Evolutionary conservation across 2,888 invertebrate genomes (phyloP), one percentile per base, ranked within the genome.

Genomic region (Drosophila atripex): DNA sequence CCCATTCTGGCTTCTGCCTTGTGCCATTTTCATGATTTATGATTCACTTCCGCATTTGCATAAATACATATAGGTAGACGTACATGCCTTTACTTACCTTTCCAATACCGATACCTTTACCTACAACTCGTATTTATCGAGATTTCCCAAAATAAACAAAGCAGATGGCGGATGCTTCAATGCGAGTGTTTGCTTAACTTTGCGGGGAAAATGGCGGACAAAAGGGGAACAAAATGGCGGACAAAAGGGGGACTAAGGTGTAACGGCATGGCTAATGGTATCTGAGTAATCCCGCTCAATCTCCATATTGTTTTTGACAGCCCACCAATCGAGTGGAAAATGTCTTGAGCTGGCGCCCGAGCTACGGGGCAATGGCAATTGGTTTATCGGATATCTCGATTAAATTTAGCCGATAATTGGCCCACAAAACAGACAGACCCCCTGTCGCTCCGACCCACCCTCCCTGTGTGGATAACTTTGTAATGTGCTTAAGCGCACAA

Each of bases 281-380:
- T 35, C 55, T 16, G 9, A 32, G 23, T 64, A 54, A 65, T 65
- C 45, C 64, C 25, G n/a, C 32, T 32, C 46, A 61, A 47, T 61
- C 59, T 61, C 64, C 64, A 64, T 53, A 64, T 64, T 64, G 64
- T 38, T 39, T 64, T 38, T 65, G 66, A 65, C 64, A 64, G 53
- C 66, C 66, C 43, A 65, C 65, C 64, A 64, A 64, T 64, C 64
- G 64, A 66, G 64, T 53, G 64, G 66, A 64, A 64, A 64, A 64
- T 66, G 64, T 32, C 39, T 47, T 16, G 39, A 6, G 43, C 49
- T 11, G 25, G 25, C 7, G 21, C 25, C 25, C 25, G 18, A 18
- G 64, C 41, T 63, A 43, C 45, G 35, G 50, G 65, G 64, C 64
- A 50, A 51, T 18, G 39, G 39, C 18, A 41, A 18, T 41, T 53